Conservation (phyloP, 2,888 invertebrate genomes). For the Scaptomyza cyrtandrae region DNA sequence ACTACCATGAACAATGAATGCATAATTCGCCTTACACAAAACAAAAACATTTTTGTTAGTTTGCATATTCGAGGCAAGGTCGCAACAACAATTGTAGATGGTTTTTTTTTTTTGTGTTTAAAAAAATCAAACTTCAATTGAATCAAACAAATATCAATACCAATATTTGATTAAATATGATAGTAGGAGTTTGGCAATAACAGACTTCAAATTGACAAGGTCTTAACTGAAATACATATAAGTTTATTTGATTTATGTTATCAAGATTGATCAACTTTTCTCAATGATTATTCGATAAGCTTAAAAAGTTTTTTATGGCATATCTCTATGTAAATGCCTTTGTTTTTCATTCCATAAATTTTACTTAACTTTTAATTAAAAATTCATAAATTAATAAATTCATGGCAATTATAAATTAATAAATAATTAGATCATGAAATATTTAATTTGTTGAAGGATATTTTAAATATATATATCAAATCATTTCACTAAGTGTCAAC, state of each 20-base stretch:
- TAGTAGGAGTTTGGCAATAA: not conserved
- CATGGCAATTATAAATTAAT: no score
- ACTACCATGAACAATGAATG: constrained; percentile 19
- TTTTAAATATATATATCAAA: no score
- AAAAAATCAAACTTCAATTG: not conserved
- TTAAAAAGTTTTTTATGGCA: no score
- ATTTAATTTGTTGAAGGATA: no score
- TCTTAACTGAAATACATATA: not conserved
- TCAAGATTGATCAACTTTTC: not conserved
- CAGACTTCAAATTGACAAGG: not conserved
- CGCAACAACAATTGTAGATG: not conserved
- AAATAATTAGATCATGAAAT: no score
- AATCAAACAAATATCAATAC: not conserved
- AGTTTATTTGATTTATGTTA: not conserved
- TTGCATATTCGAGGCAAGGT: not conserved
- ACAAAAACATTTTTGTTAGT: not conserved
- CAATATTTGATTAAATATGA: not conserved
- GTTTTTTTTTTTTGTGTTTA: not conserved
- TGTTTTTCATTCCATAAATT: no score
- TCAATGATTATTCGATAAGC: no score
- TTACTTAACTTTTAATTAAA: no score
- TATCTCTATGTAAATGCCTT: no score
- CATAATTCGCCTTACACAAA: constrained; percentile 28
- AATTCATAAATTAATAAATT: no score
- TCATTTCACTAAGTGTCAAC: no score